These are phyloP conservation scores for Eulemur mongoz DNA, from an alignment of 2,797 vertebrate genomes.

Conservation along the genomic window DNA sequence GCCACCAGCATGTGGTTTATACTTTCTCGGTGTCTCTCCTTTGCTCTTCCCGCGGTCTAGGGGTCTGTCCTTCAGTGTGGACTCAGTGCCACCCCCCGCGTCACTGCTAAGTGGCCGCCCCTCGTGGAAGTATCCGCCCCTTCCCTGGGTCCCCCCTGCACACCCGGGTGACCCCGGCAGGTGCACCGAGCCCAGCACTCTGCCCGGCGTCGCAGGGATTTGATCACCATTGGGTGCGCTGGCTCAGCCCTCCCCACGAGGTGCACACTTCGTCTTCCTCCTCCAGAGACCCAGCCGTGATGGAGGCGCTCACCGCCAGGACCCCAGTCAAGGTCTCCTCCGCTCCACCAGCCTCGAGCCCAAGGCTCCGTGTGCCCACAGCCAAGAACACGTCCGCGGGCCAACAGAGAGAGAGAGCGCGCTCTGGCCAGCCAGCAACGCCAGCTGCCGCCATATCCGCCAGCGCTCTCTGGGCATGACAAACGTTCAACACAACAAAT, in stretches of 20 bases:
- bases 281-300: background rate
- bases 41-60: background rate
- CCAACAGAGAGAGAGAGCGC: background rate
- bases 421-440: background rate
- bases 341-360: background rate
- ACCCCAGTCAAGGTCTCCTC: background rate
- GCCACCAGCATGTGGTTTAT: accelerated
- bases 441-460: background rate
- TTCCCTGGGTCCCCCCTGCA: accelerated
- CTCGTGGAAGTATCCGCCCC: background rate
- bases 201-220: background rate
- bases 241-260: background rate
- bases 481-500: background rate
- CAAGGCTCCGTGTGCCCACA: background rate
- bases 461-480: background rate
- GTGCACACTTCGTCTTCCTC: background rate
- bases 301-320: accelerated
- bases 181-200: background rate
- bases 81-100: accelerated
- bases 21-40: background rate
- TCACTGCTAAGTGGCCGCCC: background rate
- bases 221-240: background rate
- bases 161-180: accelerated
- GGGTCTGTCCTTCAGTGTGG: background rate
- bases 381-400: background rate